Evolutionary conservation across 2,797 vertebrate genomes (phyloP), one percentile per base, ranked within the genome.

Genomic region (Platalea minor): DNA sequence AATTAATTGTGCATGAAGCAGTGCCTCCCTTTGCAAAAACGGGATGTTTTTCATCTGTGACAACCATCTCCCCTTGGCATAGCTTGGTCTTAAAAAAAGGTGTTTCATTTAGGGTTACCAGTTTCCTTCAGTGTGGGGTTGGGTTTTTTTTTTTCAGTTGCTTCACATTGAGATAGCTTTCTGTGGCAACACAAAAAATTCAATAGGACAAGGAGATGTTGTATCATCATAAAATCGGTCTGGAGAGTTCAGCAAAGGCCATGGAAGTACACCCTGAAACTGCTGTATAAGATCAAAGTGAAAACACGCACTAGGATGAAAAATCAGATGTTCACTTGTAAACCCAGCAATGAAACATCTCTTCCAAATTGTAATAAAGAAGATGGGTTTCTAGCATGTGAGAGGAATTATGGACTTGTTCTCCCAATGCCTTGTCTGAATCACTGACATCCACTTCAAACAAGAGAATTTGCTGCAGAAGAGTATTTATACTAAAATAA

Each of bases 1-100:
- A 37, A 85, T 4, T 6, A 64, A 31, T 21, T 25, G 8, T 51
- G 41, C 33, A 72, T 0, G 0, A 61, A 57, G 25, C 18, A 45
- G 6, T 7, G 7, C 24, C 53, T 15, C 18, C 17, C 19, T 78
- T 46, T 61, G 31, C 21, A 85, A 59, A 82, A 85, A 51, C 0
- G 0, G 21, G 31, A 17, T 11, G 10, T 45, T 60, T 51, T 83
- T 37, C 1, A 10, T 63, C 37, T n/a, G 8, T 64, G 31, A n/a
- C 18, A 35, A 7, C 7, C 7, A 9, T 11, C 4, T 80, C 3
- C 11, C 7, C 8, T n/a, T 57, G 39, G 29, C 41, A 69, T 21
- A 53, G 9, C 24, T 46, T 59, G 3, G 13, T 26, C 39, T 90
- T 56, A 53, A 91, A 74, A 82, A 54, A 5, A 31, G 9, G 4